A percentile compares a stretch with the other conserved stretches of the same genome.
Evolutionary conservation across 2,113 vertebrate species (phyloP).

Genomic region (Embiotoca jacksoni): DNA sequence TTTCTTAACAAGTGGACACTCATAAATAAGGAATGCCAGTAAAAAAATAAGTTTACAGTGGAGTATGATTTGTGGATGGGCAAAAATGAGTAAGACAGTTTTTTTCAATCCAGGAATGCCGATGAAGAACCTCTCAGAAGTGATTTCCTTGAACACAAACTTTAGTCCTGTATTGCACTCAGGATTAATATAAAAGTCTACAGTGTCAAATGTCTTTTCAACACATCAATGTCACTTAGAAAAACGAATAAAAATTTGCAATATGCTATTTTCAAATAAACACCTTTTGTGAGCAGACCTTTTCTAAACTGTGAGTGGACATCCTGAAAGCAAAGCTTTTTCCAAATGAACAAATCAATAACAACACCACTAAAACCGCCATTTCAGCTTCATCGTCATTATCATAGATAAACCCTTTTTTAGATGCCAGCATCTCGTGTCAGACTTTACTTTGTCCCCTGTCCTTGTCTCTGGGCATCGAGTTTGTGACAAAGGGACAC

Average conservation of each 20-base stretch:
- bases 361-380: background rate
- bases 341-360: constrained; percentile 7
- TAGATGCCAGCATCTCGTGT: background rate
- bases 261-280: too few relatives aligned
- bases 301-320: background rate
- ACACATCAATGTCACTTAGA: too few relatives aligned
- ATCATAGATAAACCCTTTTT: background rate
- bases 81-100: background rate
- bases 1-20: constrained; percentile 27
- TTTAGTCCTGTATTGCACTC: too few relatives aligned
- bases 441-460: background rate
- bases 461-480: background rate
- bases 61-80: too few relatives aligned
- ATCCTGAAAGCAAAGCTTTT: background rate
- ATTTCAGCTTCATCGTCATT: background rate
- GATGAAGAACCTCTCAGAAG: background rate
- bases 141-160: background rate
- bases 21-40: constrained; percentile 24
- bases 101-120: background rate
- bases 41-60: too few relatives aligned
- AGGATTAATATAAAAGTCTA: too few relatives aligned
- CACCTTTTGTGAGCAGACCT: too few relatives aligned
- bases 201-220: too few relatives aligned
- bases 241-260: too few relatives aligned
- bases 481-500: background rate